These are phyloP conservation scores for Macrophya alboannulata DNA, from an alignment of 2,888 invertebrate genomes.

Conservation along the genomic window DNA sequence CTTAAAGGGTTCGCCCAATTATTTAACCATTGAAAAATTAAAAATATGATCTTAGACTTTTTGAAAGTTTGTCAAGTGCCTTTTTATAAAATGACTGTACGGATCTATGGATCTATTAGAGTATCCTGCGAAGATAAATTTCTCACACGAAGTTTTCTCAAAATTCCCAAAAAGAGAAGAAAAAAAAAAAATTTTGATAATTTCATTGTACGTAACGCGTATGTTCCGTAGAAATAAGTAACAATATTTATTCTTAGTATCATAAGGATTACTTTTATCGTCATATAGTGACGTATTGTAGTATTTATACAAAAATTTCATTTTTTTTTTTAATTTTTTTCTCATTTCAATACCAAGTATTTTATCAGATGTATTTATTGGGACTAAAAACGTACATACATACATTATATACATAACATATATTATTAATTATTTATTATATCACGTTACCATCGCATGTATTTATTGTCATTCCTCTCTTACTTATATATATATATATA, in stretches of 20 bases:
- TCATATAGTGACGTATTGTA: conserved; percentile 20
- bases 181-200: too few relatives aligned
- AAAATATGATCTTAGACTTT: neutral
- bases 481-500: conserved; percentile 57
- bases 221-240: conserved; percentile 34
- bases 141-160: neutral
- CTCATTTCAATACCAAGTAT: conserved; percentile 33
- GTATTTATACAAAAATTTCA: conserved; percentile 26
- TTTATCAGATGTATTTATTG: conserved; percentile 70
- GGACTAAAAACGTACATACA: conserved; percentile 65
- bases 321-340: neutral
- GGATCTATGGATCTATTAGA: neutral
- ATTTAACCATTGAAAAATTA: neutral
- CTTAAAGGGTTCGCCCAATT: neutral
- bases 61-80: neutral
- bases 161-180: neutral
- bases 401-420: conserved; percentile 59
- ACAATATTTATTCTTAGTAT: conserved; percentile 32
- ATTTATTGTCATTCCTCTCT: conserved; percentile 76
- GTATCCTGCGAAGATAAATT: neutral
- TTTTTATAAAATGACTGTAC: neutral
- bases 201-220: conserved; percentile 19
- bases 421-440: conserved; percentile 72
- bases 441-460: conserved; percentile 78
- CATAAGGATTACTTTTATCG: neutral